Base-by-base conservation (phyloP, 92 coral and sea anemone genomes). In the Hydrozoanthus gracilis region DNA sequence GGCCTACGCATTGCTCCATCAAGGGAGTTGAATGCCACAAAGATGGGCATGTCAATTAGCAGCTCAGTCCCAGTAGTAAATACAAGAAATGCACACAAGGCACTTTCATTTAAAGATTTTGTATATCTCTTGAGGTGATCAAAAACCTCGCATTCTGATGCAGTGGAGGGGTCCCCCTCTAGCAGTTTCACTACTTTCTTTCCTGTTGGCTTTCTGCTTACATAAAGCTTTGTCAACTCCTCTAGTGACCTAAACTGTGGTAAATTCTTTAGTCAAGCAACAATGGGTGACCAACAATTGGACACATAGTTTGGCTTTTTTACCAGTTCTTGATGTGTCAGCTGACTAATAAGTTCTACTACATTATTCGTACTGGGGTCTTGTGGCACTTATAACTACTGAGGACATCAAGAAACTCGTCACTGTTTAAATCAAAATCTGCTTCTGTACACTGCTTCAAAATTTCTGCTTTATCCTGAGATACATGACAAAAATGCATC, bases 321-420 rank as follows among this genome's bases (percentile, higher is more conserved):
- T 51, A 84, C 27, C 10, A 84, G 56, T 54, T 82, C 86, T 61
- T 62, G 86, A 27, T 82, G 86, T 61, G 64, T 64, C 66, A 79
- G 71, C 27, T 84, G 87, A 47, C 39, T 45, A 20, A 8, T 47
- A 8, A 66, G 44, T 45, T 66, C 71, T 65, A 61, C 10, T 12
- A 68, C 73, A 27, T 68, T 47, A 47, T 27, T 14, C 27, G 5
- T 68, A 68, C 9, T 45, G 73, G 27, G 73, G 73, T 20, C 73
- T 35, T 68, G 49, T 18, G 39, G 77, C 77, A 88, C 86, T 88
- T 88, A 45, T 75, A 75, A 44, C 84, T 64, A 77, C 74, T 71
- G 11, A 89, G 89, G 64, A 89, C 60, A 48, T 91, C 79, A 4
- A 88, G 27, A 13, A 69, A 82, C n/a, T 88, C 90, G 15, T 88